Evolutionary conservation across 2,797 vertebrate species (phyloP).

Genomic region (Eulemur coronatus): DNA sequence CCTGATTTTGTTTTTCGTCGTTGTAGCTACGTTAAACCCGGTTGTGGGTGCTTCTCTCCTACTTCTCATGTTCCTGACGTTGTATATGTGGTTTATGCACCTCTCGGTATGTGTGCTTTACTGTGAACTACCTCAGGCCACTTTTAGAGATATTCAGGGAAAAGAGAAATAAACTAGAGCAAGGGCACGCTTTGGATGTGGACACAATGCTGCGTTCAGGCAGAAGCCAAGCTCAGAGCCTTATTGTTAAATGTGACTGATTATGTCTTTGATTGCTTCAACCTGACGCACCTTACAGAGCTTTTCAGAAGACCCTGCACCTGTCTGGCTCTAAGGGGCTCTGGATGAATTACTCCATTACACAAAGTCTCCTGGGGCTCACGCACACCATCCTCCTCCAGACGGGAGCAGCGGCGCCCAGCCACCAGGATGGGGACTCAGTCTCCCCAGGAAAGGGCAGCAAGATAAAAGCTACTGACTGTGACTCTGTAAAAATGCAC

Average conservation of each 20-base stretch:
- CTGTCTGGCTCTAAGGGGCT: not conserved
- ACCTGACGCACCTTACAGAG: accelerated
- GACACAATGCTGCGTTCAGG: accelerated
- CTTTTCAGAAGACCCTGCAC: not conserved
- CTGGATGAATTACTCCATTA: not conserved
- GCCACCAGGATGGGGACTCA: accelerated
- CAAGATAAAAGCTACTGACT: accelerated
- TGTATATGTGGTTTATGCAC: accelerated
- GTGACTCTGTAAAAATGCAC: accelerated
- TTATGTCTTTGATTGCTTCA: not conserved
- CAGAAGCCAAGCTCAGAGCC: not conserved
- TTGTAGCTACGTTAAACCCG: accelerated
- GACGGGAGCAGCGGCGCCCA: accelerated
- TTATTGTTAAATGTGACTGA: not conserved
- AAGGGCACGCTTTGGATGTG: accelerated
- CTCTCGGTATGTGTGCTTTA: not conserved
- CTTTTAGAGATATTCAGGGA: no score
- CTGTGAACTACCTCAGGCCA: not conserved
- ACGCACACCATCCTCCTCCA: accelerated
- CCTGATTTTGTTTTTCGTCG: accelerated
- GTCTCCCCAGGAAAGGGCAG: accelerated
- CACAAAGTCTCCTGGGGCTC: no score
- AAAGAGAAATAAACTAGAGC: not conserved
- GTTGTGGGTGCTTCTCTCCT: not conserved
- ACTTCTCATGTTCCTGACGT: accelerated